Base-by-base conservation (phyloP, 2,113 vertebrate species). In the Mixornis gularis region DNA sequence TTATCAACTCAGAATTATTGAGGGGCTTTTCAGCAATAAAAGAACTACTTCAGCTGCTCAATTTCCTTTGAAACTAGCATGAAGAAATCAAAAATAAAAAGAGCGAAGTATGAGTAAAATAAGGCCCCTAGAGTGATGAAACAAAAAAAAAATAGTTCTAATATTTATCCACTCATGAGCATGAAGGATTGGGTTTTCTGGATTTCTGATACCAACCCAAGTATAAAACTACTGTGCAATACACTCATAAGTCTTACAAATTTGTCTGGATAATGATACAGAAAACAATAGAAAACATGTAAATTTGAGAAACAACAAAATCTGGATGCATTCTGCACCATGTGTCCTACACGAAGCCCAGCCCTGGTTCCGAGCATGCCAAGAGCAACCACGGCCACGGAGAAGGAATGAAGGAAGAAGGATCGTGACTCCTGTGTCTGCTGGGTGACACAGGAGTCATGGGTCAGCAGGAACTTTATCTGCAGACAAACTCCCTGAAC, bases 1-100 rank as follows among this genome's bases (percentile, higher is more conserved):
- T 95, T 94, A 94, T 92, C 90, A 92, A 1, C 38, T 91, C 63
- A 59, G 89, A 93, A 87, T 85, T 93, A 86, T 5, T 66, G 76
- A 86, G 56, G 22, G 12, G 64, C 16, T 93, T 94, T 92, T 72
- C 76, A 70, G 83, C 78, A 92, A 87, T 60, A 89, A 85, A 90
- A 59, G 25, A 87, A 79, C 71, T 68, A 85, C 10, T 36, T 87
- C 85, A 87, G 71, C 60, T 76, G 71, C 30, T 72, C 71, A 38
- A 29, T 68, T 70, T 34, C 46, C 22, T 91, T 87, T 81, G 60
- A 89, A 84, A 78, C 10, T 58, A 53, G 24, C 49, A 77, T 24
- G 64, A 90, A 85, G 58, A 46, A 83, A 90, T 59, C 2, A 65
- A 20, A 71, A 62, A n/a, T 26, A 21, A 32, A 79, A 71, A 48